A percentile compares a stretch with the other conserved stretches of the same genome.
Evolutionary conservation across 2,113 vertebrate species (phyloP).

Genomic region (Ginglymostoma cirratum): DNA sequence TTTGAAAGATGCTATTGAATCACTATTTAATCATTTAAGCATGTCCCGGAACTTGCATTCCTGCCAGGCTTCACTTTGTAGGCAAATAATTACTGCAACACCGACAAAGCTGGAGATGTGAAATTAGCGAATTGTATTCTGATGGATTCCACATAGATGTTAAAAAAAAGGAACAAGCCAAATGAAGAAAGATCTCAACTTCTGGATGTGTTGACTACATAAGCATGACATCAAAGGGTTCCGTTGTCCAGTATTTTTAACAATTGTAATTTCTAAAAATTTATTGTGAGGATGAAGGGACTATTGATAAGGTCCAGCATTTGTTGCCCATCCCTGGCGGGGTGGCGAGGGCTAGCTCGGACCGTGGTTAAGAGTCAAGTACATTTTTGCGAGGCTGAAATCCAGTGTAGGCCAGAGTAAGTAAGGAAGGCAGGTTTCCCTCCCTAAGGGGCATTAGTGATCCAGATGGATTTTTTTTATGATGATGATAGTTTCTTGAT

Average conservation of each 20-base stretch:
- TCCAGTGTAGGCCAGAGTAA: too few species aligned
- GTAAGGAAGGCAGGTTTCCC: too few species aligned
- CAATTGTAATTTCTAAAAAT: background rate
- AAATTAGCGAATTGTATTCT: background rate
- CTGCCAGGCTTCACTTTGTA: background rate
- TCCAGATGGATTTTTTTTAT: too few species aligned
- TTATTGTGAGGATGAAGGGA: too few species aligned
- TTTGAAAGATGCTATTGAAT: background rate
- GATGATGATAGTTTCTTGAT: too few species aligned
- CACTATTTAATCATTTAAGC: background rate
- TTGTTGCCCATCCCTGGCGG: too few species aligned
- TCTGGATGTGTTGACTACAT: background rate
- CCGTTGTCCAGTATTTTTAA: background rate
- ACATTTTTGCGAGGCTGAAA: too few species aligned
- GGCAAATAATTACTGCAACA: background rate
- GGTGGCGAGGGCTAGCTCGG: too few species aligned
- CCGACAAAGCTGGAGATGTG: background rate
- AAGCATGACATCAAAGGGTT: background rate
- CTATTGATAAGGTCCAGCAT: too few species aligned
- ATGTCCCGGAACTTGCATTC: background rate
- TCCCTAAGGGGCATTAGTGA: too few species aligned
- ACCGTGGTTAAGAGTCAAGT: too few species aligned
- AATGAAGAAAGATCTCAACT: background rate
- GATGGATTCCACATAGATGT: background rate
- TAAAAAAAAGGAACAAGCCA: background rate